These are phyloP conservation scores for Meliscaeva auricollis DNA, from an alignment of 2,888 invertebrate species.

Conservation along the genomic window DNA sequence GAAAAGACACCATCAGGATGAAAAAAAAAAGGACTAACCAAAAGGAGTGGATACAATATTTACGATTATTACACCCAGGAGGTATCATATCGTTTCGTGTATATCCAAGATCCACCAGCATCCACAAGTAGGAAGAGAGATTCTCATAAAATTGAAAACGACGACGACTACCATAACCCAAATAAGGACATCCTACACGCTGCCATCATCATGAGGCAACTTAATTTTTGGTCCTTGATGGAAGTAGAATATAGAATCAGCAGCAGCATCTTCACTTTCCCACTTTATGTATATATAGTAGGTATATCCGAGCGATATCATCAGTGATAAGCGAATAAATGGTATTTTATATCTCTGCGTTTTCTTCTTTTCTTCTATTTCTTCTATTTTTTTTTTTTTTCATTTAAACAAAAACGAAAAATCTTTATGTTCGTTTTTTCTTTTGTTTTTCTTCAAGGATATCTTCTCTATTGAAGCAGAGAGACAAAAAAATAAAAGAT, in stretches of 20 bases:
- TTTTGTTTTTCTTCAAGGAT: slow-evolving; percentile 32
- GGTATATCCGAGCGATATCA: slow-evolving; percentile 56
- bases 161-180: slow-evolving; percentile 57
- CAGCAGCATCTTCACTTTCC: slow-evolving; percentile 64
- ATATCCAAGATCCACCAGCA: slow-evolving; percentile 17
- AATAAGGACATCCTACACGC: slow-evolving; percentile 62
- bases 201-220: slow-evolving; percentile 49
- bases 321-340: slow-evolving; percentile 69
- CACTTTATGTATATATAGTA: slow-evolving; percentile 23
- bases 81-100: slow-evolving; percentile 30
- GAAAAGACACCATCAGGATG: slow-evolving; percentile 27
- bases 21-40: slow-evolving; percentile 41
- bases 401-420: slow-evolving; percentile 29
- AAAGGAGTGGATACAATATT: slow-evolving; percentile 74
- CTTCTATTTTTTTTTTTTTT: slow-evolving; percentile 45
- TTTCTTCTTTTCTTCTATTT: too few species aligned
- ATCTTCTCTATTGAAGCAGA: slow-evolving; percentile 9
- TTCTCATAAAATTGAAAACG: slow-evolving; percentile 71
- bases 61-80: slow-evolving; percentile 72
- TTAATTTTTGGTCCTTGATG: slow-evolving; percentile 71
- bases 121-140: background rate
- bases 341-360: slow-evolving; percentile 57
- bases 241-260: slow-evolving; percentile 44
- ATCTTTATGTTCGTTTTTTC: background rate
- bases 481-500: background rate